phyloP scores from a whole-genome alignment of 2,797 vertebrate genomes.

The Cygnus olor region DNA sequence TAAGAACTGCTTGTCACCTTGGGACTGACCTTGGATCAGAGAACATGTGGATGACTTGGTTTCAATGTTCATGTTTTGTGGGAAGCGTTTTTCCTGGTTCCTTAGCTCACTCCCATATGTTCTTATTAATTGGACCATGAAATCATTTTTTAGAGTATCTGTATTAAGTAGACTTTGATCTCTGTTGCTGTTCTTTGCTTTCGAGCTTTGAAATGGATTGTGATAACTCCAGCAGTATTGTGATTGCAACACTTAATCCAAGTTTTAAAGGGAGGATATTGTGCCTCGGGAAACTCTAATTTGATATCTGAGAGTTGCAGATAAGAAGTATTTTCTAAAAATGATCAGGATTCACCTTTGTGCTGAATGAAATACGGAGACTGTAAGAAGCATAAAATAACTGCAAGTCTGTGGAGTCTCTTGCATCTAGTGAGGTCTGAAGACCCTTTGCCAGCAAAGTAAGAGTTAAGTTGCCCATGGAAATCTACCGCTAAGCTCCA shows the following conservation, averaged over 20 bases:
- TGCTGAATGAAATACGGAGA: slow-evolving; percentile 20
- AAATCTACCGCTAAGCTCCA: not conserved
- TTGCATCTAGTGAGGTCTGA: slow-evolving; percentile 30
- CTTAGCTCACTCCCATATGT: not conserved
- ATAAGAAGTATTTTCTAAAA: not conserved
- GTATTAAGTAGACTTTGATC: not conserved
- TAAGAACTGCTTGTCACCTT: not conserved
- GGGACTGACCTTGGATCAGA: not conserved
- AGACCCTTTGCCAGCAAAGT: slow-evolving; percentile 14
- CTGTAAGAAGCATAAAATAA: slow-evolving; percentile 10
- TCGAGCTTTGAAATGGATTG: slow-evolving; percentile 44
- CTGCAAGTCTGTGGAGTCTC: slow-evolving; percentile 21
- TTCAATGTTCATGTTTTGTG: not conserved
- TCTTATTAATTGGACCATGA: not conserved
- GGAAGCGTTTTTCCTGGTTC: not conserved
- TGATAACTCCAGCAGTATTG: slow-evolving; percentile 44
- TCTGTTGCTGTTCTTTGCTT: not conserved
- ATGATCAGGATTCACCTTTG: not conserved
- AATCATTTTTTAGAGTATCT: not conserved
- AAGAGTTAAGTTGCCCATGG: slow-evolving; percentile 25
- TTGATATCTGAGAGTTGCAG: not conserved
- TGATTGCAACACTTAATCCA: not conserved
- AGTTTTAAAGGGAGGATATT: not conserved
- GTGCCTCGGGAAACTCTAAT: not conserved
- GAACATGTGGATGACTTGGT: not conserved